Conservation (phyloP, 2,113 vertebrate species). For the Gnathonemus longibarbis region DNA sequence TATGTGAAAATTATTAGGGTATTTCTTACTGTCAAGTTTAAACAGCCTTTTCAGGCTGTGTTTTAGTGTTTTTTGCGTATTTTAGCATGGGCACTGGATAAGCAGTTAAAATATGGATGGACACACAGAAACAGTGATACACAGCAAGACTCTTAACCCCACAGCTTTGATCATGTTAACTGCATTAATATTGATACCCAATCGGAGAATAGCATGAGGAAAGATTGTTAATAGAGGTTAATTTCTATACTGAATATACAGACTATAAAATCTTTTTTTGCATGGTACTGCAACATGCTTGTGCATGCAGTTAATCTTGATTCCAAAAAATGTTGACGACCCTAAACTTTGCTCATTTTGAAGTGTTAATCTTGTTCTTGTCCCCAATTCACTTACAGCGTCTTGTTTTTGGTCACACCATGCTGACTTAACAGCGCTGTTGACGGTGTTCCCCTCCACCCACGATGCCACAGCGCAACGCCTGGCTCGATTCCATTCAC, state of each 20-base stretch:
- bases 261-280: too few relatives aligned
- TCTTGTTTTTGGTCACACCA: background rate
- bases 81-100: background rate
- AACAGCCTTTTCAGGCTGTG: background rate
- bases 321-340: background rate
- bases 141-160: background rate
- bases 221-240: background rate
- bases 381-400: background rate
- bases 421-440: background rate
- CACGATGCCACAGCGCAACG: background rate
- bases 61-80: background rate
- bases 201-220: background rate
- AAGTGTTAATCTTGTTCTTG: background rate
- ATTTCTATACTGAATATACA: background rate
- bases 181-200: background rate
- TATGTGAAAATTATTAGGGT: background rate
- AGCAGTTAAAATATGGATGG: background rate
- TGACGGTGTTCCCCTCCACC: background rate
- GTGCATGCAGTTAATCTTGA: background rate
- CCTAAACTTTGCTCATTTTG: background rate
- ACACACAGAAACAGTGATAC: background rate
- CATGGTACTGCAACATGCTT: too few relatives aligned
- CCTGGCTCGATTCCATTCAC: background rate
- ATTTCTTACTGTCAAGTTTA: background rate
- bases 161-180: background rate